These are phyloP conservation scores for Herpailurus yagouaroundi DNA, from an alignment of 2,113 vertebrate species.

Conservation along the genomic window DNA sequence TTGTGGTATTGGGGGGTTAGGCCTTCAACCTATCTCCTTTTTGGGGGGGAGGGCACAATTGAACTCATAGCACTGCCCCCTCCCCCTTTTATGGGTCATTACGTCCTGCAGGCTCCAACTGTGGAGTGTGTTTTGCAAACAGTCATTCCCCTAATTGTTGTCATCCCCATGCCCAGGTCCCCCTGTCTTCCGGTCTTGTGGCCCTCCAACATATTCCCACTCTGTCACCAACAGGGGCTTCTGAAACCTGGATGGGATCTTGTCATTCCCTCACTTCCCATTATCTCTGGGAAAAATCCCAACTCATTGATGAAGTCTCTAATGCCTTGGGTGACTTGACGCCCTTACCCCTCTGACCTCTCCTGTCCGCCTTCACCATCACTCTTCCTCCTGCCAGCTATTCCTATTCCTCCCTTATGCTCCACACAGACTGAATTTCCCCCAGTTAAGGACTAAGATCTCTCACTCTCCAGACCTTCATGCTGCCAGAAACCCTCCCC, in stretches of 20 bases:
- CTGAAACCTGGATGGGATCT: not conserved
- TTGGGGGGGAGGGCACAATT: not conserved
- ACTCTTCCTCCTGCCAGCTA: not conserved
- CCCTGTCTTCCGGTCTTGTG: not conserved
- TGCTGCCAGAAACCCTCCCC: rapidly evolving
- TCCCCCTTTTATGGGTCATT: not conserved
- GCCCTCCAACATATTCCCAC: not conserved
- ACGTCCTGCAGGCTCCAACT: not conserved
- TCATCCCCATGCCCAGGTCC: not conserved
- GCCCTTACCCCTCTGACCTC: not conserved
- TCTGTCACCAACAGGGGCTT: not conserved
- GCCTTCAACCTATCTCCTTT: not conserved
- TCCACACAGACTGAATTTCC: not conserved
- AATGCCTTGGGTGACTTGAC: not conserved
- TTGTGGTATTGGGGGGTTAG: not conserved
- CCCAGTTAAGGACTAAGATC: not conserved
- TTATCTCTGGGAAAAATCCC: not conserved
- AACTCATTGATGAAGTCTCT: not conserved
- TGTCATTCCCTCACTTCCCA: not conserved
- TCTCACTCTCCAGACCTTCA: not conserved
- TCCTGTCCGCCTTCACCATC: not conserved
- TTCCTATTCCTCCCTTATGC: not conserved
- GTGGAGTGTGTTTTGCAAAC: not conserved
- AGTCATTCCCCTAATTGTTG: not conserved
- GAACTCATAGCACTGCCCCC: not conserved